phyloP scores from a whole-genome alignment of 1,140 invertebrate genomes.

The Drosophila miranda region DNA sequence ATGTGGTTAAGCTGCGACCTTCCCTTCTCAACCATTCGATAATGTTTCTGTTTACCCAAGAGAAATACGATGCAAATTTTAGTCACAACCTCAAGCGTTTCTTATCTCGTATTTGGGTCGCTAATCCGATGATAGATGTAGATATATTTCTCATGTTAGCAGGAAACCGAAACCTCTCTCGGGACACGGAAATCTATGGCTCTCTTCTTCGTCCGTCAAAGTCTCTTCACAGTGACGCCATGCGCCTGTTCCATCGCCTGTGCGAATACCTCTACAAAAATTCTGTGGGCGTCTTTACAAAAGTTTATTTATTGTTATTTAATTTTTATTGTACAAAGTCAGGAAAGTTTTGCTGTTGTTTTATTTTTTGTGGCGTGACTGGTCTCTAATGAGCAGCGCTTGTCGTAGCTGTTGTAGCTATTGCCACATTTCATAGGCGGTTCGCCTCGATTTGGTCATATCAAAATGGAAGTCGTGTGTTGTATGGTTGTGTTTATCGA shows the following conservation, averaged over 20 bases:
- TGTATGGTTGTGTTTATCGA: neutral
- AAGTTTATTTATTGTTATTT: slow-evolving; percentile 51
- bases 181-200: too few relatives aligned
- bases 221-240: too few relatives aligned
- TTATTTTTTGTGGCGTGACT: slow-evolving; percentile 33
- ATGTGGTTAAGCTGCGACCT: neutral
- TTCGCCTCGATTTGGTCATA: slow-evolving; percentile 68
- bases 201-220: too few relatives aligned
- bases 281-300: slow-evolving; percentile 56
- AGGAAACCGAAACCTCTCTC: too few relatives aligned
- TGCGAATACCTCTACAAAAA: slow-evolving; percentile 2
- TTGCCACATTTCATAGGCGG: slow-evolving; percentile 55
- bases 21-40: too few relatives aligned
- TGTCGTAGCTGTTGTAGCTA: slow-evolving; percentile 1
- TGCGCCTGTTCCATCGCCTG: neutral
- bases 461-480: slow-evolving; percentile 71
- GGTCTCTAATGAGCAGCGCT: slow-evolving; percentile 51
- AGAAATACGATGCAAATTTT: too few relatives aligned
- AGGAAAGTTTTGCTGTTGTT: slow-evolving; percentile 7
- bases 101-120: too few relatives aligned
- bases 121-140: too few relatives aligned
- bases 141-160: too few relatives aligned
- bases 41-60: too few relatives aligned
- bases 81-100: too few relatives aligned
- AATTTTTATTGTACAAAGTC: slow-evolving; percentile 48